A percentile compares a stretch with the other conserved stretches of the same genome.
Conservation (phyloP, 2,888 invertebrate genomes). For the Oeneis ivallda region DNA sequence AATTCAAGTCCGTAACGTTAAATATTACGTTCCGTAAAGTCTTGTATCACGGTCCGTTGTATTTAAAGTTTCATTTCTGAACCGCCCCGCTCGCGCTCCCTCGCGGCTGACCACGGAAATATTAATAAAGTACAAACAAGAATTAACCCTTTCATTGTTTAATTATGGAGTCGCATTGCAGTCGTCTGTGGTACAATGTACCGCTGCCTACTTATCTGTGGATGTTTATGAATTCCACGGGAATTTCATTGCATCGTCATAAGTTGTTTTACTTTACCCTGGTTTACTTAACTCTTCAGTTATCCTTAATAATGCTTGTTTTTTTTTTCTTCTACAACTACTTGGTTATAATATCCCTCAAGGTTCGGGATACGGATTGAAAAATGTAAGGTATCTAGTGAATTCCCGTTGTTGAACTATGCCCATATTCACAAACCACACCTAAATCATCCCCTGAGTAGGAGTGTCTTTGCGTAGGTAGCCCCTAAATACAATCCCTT, state of each 20-base stretch:
- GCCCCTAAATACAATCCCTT: too few species aligned
- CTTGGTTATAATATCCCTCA: too few species aligned
- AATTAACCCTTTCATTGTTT: slow-evolving; percentile 39
- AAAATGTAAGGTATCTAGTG: too few species aligned
- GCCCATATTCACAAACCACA: too few species aligned
- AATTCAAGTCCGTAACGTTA: slow-evolving; percentile 27
- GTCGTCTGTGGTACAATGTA: slow-evolving; percentile 36
- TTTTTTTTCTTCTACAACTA: too few species aligned
- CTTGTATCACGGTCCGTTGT: slow-evolving; percentile 30
- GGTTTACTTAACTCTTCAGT: neutral
- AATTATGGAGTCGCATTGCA: slow-evolving; percentile 44
- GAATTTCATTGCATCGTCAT: neutral
- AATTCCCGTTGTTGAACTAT: too few species aligned
- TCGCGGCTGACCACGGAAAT: slow-evolving; percentile 45
- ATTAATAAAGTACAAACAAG: slow-evolving; percentile 41
- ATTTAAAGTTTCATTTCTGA: slow-evolving; percentile 38
- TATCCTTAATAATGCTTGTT: neutral
- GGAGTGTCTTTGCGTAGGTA: too few species aligned
- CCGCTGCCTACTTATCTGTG: slow-evolving; percentile 3
- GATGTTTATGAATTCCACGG: slow-evolving; percentile 3
- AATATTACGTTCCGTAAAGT: slow-evolving; percentile 11
- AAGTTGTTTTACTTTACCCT: neutral
- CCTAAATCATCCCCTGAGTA: too few species aligned
- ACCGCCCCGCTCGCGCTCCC: slow-evolving; percentile 31
- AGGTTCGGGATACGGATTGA: too few species aligned